A percentile compares a stretch with the other conserved stretches of the same genome.
These are phyloP conservation scores for Idaea straminata DNA, from an alignment of 2,888 invertebrate species.

Conservation along the genomic window DNA sequence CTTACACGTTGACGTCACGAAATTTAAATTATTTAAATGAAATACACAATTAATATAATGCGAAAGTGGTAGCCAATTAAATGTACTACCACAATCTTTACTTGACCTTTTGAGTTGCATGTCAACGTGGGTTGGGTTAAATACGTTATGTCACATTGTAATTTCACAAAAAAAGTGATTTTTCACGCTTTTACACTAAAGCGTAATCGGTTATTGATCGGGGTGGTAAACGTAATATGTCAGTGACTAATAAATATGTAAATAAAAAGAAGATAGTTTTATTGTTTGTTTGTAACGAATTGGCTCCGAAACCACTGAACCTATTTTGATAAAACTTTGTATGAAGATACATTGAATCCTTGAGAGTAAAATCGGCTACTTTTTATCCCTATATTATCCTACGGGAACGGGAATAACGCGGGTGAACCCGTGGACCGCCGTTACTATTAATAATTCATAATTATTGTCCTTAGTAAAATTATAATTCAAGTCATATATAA, in stretches of 20 bases:
- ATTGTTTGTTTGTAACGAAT: too few relatives aligned
- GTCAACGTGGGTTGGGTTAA: constrained; percentile 23
- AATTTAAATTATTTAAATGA: constrained; percentile 26
- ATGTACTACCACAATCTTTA: constrained; percentile 23
- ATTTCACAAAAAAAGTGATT: constrained; percentile 11
- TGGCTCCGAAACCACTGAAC: too few relatives aligned
- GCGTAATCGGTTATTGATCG: neutral
- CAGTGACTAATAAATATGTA: neutral
- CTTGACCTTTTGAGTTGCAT: constrained; percentile 29
- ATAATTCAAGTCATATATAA: too few relatives aligned
- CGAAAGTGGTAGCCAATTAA: constrained; percentile 29
- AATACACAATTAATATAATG: constrained; percentile 27
- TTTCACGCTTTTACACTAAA: neutral
- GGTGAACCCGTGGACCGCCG: too few relatives aligned
- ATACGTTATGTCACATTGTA: constrained; percentile 28
- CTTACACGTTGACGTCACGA: constrained; percentile 26
- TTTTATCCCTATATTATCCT: too few relatives aligned
- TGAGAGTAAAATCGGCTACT: too few relatives aligned
- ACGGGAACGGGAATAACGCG: too few relatives aligned
- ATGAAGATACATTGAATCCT: too few relatives aligned
- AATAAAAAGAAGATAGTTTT: neutral
- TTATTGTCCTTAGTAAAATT: too few relatives aligned
- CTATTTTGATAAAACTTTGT: too few relatives aligned
- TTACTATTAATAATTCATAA: too few relatives aligned
- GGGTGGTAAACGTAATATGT: neutral